Evolutionary conservation across 2,113 vertebrate genomes (phyloP), one percentile per base, ranked within the genome.

Genomic region (Seriola aureovittata): DNA sequence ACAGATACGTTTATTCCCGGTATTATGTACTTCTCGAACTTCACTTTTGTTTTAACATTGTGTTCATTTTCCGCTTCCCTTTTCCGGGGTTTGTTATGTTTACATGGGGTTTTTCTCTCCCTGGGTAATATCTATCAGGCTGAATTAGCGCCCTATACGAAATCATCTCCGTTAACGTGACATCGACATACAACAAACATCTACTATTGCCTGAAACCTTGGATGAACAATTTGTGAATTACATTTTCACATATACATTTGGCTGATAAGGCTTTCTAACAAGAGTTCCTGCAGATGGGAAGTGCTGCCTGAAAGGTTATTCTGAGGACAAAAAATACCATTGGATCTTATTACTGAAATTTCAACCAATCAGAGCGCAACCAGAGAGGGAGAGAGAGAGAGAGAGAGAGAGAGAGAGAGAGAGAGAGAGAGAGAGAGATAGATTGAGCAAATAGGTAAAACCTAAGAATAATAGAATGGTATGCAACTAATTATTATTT

Each of bases 21-120:
- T 13, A 19, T 58, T 63, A 1, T 34, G 25, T 1, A 76, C 69
- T 72, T 74, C 4, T 19, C 36, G n/a, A 78, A 84, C 63, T 86
- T 80, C 44, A 42, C 34, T 76, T 46, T 48, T 48, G 54, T 85
- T 84, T 64, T 38, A 19, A 42, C 55, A 60, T 72, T 79, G 40
- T 12, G 34, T 13, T 58, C 14, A n/a, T 36, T 77, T 80, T 89
- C 87, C 80, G 84, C 93, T 93, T 94, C 85, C 80, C 85, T 82
- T 82, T 94, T 94, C 92, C 93, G 92, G 93, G 91, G 65, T 91
- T 88, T 87, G 78, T 81, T 87, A 36, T 75, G 60, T 44, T 75
- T 0, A 0, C 0, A 0, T 0, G 0, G 0, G 0, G 0, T 0
- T 0, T 0, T 0, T 0, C 25, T 0, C 7, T 21, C 32, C 83